These are phyloP conservation scores for Dendrophyllia cribrosa DNA, from an alignment of 64 coral and sea anemone genomes.

Conservation along the genomic window DNA sequence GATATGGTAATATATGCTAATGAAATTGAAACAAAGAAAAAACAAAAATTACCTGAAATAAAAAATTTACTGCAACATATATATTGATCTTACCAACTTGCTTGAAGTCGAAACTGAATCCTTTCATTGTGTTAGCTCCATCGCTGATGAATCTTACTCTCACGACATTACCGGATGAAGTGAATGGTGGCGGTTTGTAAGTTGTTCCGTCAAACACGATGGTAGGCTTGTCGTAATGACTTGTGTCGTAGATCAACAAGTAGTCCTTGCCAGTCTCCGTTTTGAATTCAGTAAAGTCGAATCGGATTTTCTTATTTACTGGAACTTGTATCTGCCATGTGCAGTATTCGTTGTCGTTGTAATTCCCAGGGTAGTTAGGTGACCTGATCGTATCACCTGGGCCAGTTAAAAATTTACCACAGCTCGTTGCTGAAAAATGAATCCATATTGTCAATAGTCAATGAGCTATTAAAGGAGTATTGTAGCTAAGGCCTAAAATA, in stretches of 20 bases:
- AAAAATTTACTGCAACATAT: too few relatives aligned
- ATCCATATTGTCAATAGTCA: not conserved
- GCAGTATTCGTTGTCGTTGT: conserved; percentile 82
- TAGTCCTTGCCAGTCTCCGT: conserved; percentile 72
- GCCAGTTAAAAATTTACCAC: conserved; percentile 64
- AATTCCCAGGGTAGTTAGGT: conserved; percentile 68
- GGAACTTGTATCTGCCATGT: conserved; percentile 89
- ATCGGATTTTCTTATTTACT: conserved; percentile 72
- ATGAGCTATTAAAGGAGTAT: too few relatives aligned
- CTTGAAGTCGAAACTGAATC: conserved; percentile 69
- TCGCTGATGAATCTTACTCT: conserved; percentile 78
- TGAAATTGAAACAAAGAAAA: too few relatives aligned
- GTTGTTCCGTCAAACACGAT: conserved; percentile 78
- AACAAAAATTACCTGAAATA: too few relatives aligned
- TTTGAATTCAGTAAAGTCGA: conserved; percentile 80
- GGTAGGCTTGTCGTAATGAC: not conserved
- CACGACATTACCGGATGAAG: conserved; percentile 75
- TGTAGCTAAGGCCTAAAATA: too few relatives aligned
- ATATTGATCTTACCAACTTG: conserved; percentile 70
- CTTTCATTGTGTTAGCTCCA: conserved; percentile 68
- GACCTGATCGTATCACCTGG: conserved; percentile 64
- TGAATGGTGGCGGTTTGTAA: conserved; percentile 65
- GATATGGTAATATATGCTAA: too few relatives aligned
- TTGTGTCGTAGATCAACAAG: conserved; percentile 75
- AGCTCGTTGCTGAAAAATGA: conserved; percentile 55